Evolutionary conservation across 2,888 invertebrate species (phyloP).

Genomic region (Leucoptera coffeella): DNA sequence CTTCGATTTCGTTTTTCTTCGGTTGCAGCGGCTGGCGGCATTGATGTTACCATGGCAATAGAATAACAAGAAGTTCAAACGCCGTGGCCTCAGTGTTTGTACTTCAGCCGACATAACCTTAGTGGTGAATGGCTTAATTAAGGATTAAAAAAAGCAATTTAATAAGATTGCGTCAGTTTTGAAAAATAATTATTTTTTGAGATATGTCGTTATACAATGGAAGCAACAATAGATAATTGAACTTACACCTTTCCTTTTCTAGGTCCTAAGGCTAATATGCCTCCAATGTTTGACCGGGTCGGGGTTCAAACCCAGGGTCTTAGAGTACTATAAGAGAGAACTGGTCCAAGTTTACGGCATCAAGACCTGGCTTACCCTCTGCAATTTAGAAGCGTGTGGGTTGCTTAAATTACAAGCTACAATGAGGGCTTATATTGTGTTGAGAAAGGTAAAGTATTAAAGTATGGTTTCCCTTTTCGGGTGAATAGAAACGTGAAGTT

Average conservation of each 20-base stretch:
- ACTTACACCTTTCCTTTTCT: not conserved
- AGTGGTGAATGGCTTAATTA: too few species aligned
- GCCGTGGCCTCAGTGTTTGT: too few species aligned
- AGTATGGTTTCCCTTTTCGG: not conserved
- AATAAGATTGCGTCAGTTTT: too few species aligned
- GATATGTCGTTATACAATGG: too few species aligned
- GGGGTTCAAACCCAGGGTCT: slow-evolving; percentile 84
- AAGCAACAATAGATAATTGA: too few species aligned
- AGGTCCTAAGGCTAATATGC: slow-evolving; percentile 82
- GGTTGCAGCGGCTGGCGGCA: too few species aligned
- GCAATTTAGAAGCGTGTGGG: slow-evolving; percentile 83
- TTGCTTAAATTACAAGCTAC: slow-evolving; percentile 71
- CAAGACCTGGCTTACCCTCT: slow-evolving; percentile 71
- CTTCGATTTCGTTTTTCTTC: too few species aligned
- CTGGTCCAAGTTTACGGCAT: slow-evolving; percentile 77
- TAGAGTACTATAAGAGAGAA: slow-evolving; percentile 60
- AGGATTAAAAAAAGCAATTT: too few species aligned
- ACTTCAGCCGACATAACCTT: too few species aligned
- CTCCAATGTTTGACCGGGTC: slow-evolving; percentile 90
- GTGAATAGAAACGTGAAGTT: not conserved
- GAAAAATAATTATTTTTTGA: too few species aligned
- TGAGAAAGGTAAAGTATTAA: slow-evolving; percentile 56
- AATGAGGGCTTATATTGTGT: slow-evolving; percentile 64
- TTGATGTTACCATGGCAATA: too few species aligned
- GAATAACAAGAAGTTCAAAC: too few species aligned